These are phyloP conservation scores for Pachliopta kotzebuea DNA, from an alignment of 2,888 invertebrate genomes.

Conservation along the genomic window DNA sequence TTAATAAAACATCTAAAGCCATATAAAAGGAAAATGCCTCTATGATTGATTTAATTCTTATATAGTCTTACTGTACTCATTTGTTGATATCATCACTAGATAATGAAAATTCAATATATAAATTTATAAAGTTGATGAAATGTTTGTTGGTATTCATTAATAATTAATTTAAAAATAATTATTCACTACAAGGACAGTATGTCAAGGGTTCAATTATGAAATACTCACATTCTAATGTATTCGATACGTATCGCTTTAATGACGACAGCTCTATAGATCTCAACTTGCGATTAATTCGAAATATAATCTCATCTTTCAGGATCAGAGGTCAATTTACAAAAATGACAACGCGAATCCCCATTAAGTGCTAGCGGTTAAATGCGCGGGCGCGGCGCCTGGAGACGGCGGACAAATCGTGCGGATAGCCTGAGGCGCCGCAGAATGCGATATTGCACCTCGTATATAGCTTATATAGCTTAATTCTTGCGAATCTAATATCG, in stretches of 20 bases:
- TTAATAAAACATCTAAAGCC: too few species aligned
- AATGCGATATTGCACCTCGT: slow-evolving; percentile 59
- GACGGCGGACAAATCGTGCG: slow-evolving; percentile 46
- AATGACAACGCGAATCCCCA: slow-evolving; percentile 65
- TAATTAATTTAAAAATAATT: too few species aligned
- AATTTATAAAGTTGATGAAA: too few species aligned
- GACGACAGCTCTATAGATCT: slow-evolving; percentile 44
- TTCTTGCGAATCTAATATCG: slow-evolving; percentile 39
- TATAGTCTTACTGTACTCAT: too few species aligned
- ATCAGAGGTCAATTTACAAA: slow-evolving; percentile 71
- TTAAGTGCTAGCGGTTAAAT: slow-evolving; percentile 32
- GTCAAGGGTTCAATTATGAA: too few species aligned
- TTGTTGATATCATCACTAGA: too few species aligned
- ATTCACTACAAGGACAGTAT: background rate
- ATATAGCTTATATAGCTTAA: slow-evolving; percentile 52
- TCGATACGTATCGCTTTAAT: slow-evolving; percentile 38
- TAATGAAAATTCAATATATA: too few species aligned
- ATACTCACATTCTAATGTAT: too few species aligned
- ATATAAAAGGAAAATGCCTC: too few species aligned
- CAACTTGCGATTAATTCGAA: slow-evolving; percentile 56
- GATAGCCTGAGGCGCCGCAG: slow-evolving; percentile 58
- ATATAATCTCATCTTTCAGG: slow-evolving; percentile 63
- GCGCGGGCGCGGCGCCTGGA: slow-evolving; percentile 37
- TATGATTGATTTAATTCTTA: too few species aligned
- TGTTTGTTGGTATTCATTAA: too few species aligned